These are phyloP conservation scores for Emydocephalus ijimae DNA, from an alignment of 2,113 vertebrate genomes.

Conservation along the genomic window DNA sequence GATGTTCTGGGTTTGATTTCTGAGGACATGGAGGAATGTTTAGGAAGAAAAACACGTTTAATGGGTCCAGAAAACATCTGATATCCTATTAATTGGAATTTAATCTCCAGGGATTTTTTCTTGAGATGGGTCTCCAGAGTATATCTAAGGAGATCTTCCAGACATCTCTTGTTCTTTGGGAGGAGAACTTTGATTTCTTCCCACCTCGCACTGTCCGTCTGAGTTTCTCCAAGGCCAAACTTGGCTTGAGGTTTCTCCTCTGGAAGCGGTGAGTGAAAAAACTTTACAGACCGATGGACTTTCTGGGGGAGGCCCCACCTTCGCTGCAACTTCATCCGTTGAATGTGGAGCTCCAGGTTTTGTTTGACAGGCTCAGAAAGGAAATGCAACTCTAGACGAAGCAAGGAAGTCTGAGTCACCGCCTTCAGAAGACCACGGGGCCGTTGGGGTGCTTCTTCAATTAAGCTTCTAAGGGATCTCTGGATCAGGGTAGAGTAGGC, in stretches of 20 bases:
- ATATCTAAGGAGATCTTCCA: not conserved
- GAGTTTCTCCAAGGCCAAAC: not conserved
- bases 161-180: too few relatives aligned
- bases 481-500: not conserved
- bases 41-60: not conserved
- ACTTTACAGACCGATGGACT: not conserved
- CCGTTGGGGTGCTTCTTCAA: not conserved
- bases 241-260: not conserved
- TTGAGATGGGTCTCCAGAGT: not conserved
- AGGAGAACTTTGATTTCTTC: accelerated
- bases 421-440: not conserved
- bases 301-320: not conserved
- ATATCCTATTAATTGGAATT: not conserved
- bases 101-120: not conserved
- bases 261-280: not conserved
- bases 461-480: not conserved
- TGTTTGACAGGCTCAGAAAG: not conserved
- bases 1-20: not conserved
- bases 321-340: not conserved
- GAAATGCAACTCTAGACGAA: not conserved
- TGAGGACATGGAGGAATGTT: not conserved
- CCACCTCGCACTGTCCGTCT: not conserved
- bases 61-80: not conserved
- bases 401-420: not conserved
- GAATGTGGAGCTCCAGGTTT: not conserved